A percentile compares a stretch with the other conserved stretches of the same genome.
These are phyloP conservation scores for Neogobius melanostomus DNA, from an alignment of 2,113 vertebrate species.

Conservation along the genomic window DNA sequence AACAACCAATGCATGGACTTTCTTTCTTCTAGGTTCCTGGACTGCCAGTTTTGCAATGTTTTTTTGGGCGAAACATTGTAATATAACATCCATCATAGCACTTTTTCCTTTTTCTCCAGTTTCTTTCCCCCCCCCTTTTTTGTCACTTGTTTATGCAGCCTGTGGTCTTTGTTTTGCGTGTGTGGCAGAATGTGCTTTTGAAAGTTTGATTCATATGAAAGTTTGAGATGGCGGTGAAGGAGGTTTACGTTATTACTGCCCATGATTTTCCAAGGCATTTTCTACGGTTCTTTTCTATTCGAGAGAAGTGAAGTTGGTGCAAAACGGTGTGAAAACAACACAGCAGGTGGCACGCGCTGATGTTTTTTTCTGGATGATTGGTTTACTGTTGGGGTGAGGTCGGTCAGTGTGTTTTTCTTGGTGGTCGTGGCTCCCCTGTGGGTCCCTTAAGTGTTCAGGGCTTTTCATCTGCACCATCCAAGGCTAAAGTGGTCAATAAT, in stretches of 20 bases:
- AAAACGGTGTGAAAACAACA: slow-evolving; percentile 13
- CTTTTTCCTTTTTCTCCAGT: background rate
- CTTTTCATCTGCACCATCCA: slow-evolving; percentile 19
- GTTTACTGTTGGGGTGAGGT: slow-evolving; percentile 18
- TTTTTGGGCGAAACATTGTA: background rate
- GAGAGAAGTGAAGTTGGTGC: slow-evolving; percentile 10
- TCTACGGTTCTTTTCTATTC: slow-evolving; percentile 5
- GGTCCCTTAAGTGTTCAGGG: slow-evolving; percentile 7
- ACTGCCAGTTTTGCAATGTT: background rate
- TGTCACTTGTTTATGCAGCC: background rate
- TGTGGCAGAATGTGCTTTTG: slow-evolving; percentile 28
- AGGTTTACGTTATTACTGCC: background rate
- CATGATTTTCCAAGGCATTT: background rate
- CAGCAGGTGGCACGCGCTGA: slow-evolving; percentile 13
- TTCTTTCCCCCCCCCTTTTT: background rate
- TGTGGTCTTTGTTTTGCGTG: background rate
- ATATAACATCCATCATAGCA: background rate
- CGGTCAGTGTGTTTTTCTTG: slow-evolving; percentile 1
- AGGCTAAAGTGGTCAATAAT: slow-evolving; percentile 25
- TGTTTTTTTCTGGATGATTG: slow-evolving; percentile 17
- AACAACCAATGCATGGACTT: background rate
- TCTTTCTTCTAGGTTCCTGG: slow-evolving; percentile 34
- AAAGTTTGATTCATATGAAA: background rate
- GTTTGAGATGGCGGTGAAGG: background rate
- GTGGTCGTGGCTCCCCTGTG: background rate